Evolutionary conservation across 2,888 invertebrate genomes (phyloP).

Genomic region (Agrotis ipsilon): DNA sequence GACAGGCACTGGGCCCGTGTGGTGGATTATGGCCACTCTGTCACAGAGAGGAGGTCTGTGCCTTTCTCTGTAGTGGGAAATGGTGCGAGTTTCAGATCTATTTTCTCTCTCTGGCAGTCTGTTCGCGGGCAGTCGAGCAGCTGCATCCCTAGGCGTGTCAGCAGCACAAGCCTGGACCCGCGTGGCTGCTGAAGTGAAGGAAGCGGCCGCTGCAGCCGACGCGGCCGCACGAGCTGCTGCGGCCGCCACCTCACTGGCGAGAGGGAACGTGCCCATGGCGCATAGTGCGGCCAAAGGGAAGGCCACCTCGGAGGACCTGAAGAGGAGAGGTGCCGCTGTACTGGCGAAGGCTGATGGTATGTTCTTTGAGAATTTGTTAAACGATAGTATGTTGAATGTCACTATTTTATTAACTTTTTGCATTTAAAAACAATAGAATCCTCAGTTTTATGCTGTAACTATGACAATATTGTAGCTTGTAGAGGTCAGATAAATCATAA

Average conservation of each 20-base stretch:
- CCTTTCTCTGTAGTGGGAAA: too few relatives aligned
- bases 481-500: too few relatives aligned
- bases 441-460: too few relatives aligned
- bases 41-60: too few relatives aligned
- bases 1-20: too few relatives aligned
- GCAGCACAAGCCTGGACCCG: conserved; percentile 92
- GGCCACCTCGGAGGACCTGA: conserved; percentile 89
- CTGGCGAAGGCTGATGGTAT: conserved; percentile 81
- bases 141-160: conserved; percentile 94
- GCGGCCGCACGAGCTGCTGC: conserved; percentile 80
- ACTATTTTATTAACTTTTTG: not conserved
- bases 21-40: too few relatives aligned
- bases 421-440: too few relatives aligned
- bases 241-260: conserved; percentile 81
- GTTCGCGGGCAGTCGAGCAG: conserved; percentile 93
- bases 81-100: too few relatives aligned
- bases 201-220: conserved; percentile 82
- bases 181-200: conserved; percentile 90
- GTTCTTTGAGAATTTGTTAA: not conserved
- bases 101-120: conserved; percentile 79
- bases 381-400: not conserved
- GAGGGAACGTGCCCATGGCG: conserved; percentile 83
- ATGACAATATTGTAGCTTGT: too few relatives aligned
- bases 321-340: conserved; percentile 87
- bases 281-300: conserved; percentile 89